Evolutionary conservation across 30 jellyfish, hydroid and myxozoan genomes (phyloP), one percentile per base, ranked within the genome.

Genomic region (Hydractinia symbiolongicarpus): DNA sequence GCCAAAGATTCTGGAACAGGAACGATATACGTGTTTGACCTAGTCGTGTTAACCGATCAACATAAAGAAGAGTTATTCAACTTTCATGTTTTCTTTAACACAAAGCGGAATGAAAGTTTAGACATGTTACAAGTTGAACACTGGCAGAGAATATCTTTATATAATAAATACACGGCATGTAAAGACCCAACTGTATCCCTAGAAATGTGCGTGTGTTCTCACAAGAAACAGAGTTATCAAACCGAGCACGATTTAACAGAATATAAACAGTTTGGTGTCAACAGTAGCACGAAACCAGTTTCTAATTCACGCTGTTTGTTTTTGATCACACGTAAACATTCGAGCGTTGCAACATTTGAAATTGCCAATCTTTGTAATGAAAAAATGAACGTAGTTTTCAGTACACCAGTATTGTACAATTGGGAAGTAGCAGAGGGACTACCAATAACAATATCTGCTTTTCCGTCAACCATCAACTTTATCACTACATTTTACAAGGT

Each of bases 101-200:
- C 53, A 0, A 75, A 75, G 20, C 50, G 66, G 14, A 17, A 17
- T 15, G 86, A 76, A 3, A 54, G 55, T 15, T 17, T 50, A 15
- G 55, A 67, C 55, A 9, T 70, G 57, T 53, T 90, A 16, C 44
- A 79, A 44, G 67, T 90, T 4, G 20, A 68, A 13, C 84, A 69
- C 61, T 90, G 97, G 97, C 95, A 85, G 73, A 81, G 97, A 50
- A 85, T 86, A 9, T 85, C 96, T 55, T 53, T 90, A 5, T 90
- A 90, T 66, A 60, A 70, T 53, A 55, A 68, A n/a, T 83, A 80
- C 66, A 84, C 74, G 19, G 9, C 7, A 8, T 90, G 97, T 87
- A 81, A 75, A 64, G 95, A 86, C 67, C 74, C 51, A 17, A 79
- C 56, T 11, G 95, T 82, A 7, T 75, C 95, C n/a, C 50, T 83